These are phyloP conservation scores for Trogon surrucura DNA, from an alignment of 2,113 vertebrate species.

Conservation along the genomic window DNA sequence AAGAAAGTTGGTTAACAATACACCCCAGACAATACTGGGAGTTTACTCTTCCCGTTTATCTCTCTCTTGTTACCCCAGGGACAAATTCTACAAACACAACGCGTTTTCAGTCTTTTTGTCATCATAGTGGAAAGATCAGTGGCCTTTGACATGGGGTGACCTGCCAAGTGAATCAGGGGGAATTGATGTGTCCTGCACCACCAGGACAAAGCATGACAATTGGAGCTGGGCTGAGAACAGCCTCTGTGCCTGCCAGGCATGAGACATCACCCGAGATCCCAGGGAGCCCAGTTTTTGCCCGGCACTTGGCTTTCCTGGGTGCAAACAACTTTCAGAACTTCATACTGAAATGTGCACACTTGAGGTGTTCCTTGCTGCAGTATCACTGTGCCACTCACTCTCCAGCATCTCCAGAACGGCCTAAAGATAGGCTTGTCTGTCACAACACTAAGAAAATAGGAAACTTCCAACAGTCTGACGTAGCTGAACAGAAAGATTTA, in stretches of 20 bases:
- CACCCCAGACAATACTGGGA: not conserved
- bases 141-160: conserved; percentile 68
- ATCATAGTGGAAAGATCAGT: conserved; percentile 70
- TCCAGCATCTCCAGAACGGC: conserved; percentile 40
- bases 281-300: conserved; percentile 34
- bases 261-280: not conserved
- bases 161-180: conserved; percentile 2
- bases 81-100: conserved; percentile 57
- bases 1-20: conserved; percentile 31
- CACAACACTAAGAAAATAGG: conserved; percentile 32
- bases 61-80: conserved; percentile 21
- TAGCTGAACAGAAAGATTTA: conserved; percentile 19
- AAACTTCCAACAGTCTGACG: conserved; percentile 55
- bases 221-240: conserved; percentile 19
- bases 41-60: conserved; percentile 41
- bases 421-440: conserved; percentile 60
- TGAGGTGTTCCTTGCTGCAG: not conserved
- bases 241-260: not conserved
- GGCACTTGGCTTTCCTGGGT: conserved; percentile 31
- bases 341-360: conserved; percentile 9
- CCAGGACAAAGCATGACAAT: not conserved
- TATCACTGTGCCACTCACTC: conserved; percentile 22
- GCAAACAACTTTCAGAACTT: conserved; percentile 19
- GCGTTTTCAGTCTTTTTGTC: conserved; percentile 67
- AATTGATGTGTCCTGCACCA: not conserved